phyloP scores from a whole-genome alignment of 2,113 vertebrate species.

The Cinclus cinclus region DNA sequence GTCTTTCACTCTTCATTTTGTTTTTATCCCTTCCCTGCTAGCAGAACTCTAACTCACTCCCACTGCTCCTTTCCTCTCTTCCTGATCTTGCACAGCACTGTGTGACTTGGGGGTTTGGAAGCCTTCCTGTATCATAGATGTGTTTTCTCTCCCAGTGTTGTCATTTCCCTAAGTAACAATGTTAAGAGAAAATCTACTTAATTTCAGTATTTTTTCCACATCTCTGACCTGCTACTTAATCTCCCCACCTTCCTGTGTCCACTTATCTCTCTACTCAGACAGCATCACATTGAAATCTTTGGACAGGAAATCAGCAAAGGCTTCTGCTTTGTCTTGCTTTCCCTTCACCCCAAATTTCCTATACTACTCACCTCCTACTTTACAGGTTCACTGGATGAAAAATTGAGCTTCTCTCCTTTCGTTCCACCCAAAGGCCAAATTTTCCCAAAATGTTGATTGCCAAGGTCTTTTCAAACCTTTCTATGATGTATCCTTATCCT shows the following conservation, averaged over 20 bases:
- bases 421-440: neutral
- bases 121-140: neutral
- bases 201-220: neutral
- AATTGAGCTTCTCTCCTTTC: neutral
- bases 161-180: neutral
- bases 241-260: neutral
- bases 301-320: neutral
- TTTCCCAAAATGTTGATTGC: accelerated
- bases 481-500: neutral
- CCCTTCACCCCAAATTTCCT: neutral
- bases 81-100: neutral
- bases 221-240: neutral
- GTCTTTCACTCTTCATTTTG: neutral
- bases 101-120: neutral
- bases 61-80: neutral
- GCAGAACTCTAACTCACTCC: neutral
- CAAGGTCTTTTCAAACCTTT: neutral
- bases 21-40: neutral
- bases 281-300: neutral
- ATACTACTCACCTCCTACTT: neutral
- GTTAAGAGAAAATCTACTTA: neutral
- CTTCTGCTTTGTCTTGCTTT: neutral
- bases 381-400: neutral
- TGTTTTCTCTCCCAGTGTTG: neutral
- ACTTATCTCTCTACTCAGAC: neutral